A percentile compares a stretch with the other conserved stretches of the same genome.
Conservation (phyloP, 1,140 invertebrate species). For the Brachionus rubens region DNA sequence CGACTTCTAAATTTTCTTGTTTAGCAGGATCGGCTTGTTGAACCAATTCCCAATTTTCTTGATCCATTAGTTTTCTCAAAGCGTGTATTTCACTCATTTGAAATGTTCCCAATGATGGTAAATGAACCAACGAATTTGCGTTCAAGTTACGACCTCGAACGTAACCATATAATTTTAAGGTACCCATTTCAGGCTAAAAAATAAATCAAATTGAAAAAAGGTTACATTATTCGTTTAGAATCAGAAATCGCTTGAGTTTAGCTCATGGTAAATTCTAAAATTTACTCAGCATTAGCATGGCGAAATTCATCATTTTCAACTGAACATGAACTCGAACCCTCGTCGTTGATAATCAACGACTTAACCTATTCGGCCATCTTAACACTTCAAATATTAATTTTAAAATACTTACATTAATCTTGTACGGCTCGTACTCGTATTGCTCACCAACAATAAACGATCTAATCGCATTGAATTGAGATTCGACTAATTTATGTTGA, state of each 20-base stretch:
- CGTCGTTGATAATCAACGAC: background rate
- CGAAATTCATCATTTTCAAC: slow-evolving; percentile 26
- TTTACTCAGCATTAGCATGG: slow-evolving; percentile 45
- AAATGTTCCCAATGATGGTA: slow-evolving; percentile 84
- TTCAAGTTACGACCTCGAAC: slow-evolving; percentile 71
- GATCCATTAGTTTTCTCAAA: slow-evolving; percentile 67
- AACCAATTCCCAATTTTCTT: slow-evolving; percentile 62
- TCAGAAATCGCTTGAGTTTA: slow-evolving; percentile 16
- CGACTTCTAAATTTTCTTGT: slow-evolving; percentile 71
- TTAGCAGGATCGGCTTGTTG: slow-evolving; percentile 67
- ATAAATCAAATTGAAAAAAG: too few species aligned
- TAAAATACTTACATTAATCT: slow-evolving; percentile 52
- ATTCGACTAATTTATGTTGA: slow-evolving; percentile 72
- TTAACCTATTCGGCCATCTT: background rate
- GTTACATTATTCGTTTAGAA: too few species aligned
- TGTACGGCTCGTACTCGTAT: slow-evolving; percentile 67
- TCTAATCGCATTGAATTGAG: slow-evolving; percentile 73
- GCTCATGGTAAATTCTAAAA: slow-evolving; percentile 41
- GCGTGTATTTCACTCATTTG: slow-evolving; percentile 79
- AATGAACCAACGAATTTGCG: slow-evolving; percentile 81
- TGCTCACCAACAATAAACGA: slow-evolving; percentile 77
- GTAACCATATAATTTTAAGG: slow-evolving; percentile 78
- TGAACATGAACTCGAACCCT: slow-evolving; percentile 25
- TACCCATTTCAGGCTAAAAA: slow-evolving; percentile 64
- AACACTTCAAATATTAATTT: background rate